Percentiles rank a stretch among this genome's conserved stretches.
Conservation (phyloP, 2,888 invertebrate genomes). For the Tiliacea citrago region DNA sequence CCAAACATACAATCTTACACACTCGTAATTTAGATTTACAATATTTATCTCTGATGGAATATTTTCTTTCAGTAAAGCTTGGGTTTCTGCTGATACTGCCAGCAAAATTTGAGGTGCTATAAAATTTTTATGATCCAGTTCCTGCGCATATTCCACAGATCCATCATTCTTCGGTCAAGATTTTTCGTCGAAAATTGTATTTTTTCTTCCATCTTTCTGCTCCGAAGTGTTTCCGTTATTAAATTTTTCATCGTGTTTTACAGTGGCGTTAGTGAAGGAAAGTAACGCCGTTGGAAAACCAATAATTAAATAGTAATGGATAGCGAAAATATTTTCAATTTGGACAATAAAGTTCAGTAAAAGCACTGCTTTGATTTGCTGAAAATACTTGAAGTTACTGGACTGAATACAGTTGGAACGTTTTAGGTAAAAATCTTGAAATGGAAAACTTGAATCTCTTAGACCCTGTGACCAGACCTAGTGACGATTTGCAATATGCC, state of each 20-base stretch:
- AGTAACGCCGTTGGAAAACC: neutral
- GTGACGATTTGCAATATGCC: neutral
- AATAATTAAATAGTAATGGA: neutral
- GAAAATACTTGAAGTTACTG: neutral
- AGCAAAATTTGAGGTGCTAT: slow-evolving; percentile 15
- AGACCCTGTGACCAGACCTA: neutral
- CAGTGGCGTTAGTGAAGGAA: neutral
- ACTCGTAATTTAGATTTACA: slow-evolving; percentile 14
- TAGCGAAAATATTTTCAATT: neutral
- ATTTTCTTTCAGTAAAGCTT: neutral
- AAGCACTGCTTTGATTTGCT: neutral
- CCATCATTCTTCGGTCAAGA: slow-evolving; percentile 39
- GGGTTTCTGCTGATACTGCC: slow-evolving; percentile 20
- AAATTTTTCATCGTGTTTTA: neutral
- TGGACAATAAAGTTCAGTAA: too few relatives aligned
- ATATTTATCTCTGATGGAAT: neutral
- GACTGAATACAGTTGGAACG: neutral
- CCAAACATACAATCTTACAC: neutral
- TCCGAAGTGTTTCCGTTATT: slow-evolving; percentile 17
- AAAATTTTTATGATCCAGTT: slow-evolving; percentile 57
- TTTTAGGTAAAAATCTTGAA: neutral
- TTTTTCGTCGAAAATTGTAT: slow-evolving; percentile 24
- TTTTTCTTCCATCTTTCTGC: slow-evolving; percentile 30
- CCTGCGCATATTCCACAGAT: slow-evolving; percentile 25
- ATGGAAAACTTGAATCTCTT: neutral